Base-by-base conservation (phyloP, 2,797 vertebrate genomes). In the Anabacerthia variegaticeps region DNA sequence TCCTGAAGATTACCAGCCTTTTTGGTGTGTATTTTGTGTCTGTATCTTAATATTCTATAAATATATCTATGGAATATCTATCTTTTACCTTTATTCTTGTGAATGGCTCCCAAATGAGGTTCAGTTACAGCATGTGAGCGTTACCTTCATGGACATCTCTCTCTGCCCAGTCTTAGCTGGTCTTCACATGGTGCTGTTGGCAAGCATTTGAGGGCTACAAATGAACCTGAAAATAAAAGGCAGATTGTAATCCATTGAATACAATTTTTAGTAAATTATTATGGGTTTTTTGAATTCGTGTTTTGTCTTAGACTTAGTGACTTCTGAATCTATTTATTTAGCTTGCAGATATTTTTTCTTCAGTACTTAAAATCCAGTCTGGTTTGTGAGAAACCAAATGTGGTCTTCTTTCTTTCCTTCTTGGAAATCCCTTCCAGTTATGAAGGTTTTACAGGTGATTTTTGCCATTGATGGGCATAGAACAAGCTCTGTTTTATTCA, bases 1-100 rank as follows among this genome's bases (percentile, higher is more conserved):
- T 93, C 93, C 73, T 89, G n/a, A 87, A 65, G 59, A 65, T 39
- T 93, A 72, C 80, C 91, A 95, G 75, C 87, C 77, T 94, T 95
- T 95, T 92, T 87, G 39, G 61, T 96, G 82, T 69, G 63, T 55
- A 69, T 93, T 93, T 91, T 87, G 21, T 74, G 41, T 76, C 84
- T 94, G 6, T 75, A 83, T 90, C 48, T 92, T 67, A 55, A 73
- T 76, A 59, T 59, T 71, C 49, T 92, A 79, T 69, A 81, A 86
- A 85, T 66, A 88, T 34, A 71, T 75, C 51, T 58, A 54, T 54
- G 27, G 55, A 49, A 62, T 85, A 59, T 87, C 48, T 81, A 8
- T 63, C 37, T 17, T 87, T 73, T 91, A 86, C 69, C 37, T 92
- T 83, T 69, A 54, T 78, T 68, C 49, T 72, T 68, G 26, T 81